A percentile compares a stretch with the other conserved stretches of the same genome.
These are phyloP conservation scores for Crocidura indochinensis DNA, from an alignment of 2,797 vertebrate species.

Conservation along the genomic window DNA sequence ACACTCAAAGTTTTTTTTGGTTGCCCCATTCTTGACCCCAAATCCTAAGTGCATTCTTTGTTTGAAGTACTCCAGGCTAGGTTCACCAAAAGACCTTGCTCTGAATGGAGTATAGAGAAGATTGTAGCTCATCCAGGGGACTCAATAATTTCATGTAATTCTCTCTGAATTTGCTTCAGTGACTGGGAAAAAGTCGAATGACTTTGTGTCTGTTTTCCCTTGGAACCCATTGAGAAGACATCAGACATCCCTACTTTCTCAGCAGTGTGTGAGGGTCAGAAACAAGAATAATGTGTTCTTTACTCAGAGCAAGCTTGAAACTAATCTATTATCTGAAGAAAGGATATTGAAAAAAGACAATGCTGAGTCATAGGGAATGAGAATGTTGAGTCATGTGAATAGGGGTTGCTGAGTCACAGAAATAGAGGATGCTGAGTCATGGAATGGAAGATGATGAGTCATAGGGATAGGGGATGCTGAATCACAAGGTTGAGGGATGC, in stretches of 20 bases:
- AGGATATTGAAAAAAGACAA: not conserved
- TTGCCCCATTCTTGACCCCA: not conserved
- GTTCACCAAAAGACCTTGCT: not conserved
- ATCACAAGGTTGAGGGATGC: too few relatives aligned
- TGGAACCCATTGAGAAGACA: slow-evolving; percentile 35
- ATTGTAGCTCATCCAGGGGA: not conserved
- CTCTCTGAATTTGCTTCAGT: not conserved
- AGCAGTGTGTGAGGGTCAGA: not conserved
- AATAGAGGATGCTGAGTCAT: too few relatives aligned
- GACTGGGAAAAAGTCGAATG: not conserved
- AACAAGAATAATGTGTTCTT: not conserved
- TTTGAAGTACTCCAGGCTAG: not conserved
- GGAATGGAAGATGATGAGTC: too few relatives aligned
- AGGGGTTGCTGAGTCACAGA: too few relatives aligned
- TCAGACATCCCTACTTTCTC: not conserved
- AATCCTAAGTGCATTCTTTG: not conserved
- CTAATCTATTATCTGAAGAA: not conserved
- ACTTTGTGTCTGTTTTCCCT: not conserved
- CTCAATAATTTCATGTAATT: not conserved
- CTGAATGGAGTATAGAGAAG: not conserved
- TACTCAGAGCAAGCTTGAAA: not conserved
- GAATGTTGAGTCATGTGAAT: not conserved
- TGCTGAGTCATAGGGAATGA: not conserved
- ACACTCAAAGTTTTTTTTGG: not conserved
- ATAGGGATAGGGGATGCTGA: too few relatives aligned